A percentile compares a stretch with the other conserved stretches of the same genome.
phyloP scores from a whole-genome alignment of 2,888 invertebrate species.

The Drosophila cracens region DNA sequence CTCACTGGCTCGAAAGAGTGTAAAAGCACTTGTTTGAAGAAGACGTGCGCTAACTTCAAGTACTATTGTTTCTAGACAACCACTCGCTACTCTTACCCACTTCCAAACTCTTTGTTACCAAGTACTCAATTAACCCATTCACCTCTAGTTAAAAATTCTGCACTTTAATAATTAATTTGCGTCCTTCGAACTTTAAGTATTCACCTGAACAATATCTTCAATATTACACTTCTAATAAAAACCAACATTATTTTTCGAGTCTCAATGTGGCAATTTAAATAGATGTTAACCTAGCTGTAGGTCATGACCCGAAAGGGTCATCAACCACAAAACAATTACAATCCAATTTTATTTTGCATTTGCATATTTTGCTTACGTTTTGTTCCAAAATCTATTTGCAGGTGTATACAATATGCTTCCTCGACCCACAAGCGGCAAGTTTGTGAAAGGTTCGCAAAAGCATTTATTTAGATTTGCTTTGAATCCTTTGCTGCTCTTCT shows the following conservation, averaged over 20 bases:
- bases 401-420: background rate
- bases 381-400: background rate
- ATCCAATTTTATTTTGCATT: background rate
- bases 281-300: background rate
- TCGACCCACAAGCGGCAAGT: background rate
- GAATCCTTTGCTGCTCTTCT: background rate
- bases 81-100: background rate
- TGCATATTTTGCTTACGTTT: background rate
- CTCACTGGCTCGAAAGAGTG: too few relatives aligned
- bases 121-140: background rate
- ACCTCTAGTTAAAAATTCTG: background rate
- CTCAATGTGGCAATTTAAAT: background rate
- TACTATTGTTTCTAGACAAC: background rate
- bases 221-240: background rate
- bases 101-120: background rate
- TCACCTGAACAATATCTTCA: background rate
- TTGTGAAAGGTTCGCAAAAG: background rate
- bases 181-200: background rate
- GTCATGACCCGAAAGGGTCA: background rate
- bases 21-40: too few relatives aligned
- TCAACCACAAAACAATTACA: background rate
- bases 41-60: background rate
- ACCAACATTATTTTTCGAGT: background rate
- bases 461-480: slow-evolving; percentile 13
- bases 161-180: background rate